These are phyloP conservation scores for Prunella himalayana DNA, from an alignment of 2,113 vertebrate genomes.

Conservation along the genomic window DNA sequence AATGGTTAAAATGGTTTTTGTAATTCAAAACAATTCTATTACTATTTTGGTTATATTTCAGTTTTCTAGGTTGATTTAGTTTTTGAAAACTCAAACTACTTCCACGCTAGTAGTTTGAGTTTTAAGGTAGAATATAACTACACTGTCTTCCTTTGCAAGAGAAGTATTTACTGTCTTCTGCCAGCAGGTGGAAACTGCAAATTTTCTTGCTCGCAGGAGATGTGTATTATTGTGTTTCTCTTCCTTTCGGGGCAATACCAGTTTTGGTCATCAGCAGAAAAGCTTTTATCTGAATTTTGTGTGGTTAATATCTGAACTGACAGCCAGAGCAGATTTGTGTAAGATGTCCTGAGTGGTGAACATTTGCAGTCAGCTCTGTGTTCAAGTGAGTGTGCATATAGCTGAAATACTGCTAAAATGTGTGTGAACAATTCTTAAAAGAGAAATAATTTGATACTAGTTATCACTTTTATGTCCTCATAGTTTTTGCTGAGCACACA, in stretches of 20 bases:
- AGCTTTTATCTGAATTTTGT: background rate
- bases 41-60: background rate
- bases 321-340: background rate
- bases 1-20: background rate
- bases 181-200: constrained; percentile 40
- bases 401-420: background rate
- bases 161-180: background rate
- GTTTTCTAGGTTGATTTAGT: background rate
- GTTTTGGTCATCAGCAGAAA: background rate
- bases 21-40: background rate
- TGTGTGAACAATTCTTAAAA: background rate
- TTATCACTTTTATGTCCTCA: background rate
- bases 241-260: background rate
- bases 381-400: background rate
- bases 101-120: background rate
- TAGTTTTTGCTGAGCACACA: background rate
- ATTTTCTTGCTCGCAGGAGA: background rate
- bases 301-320: background rate
- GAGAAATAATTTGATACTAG: background rate
- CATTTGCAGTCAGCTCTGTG: background rate
- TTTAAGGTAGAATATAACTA: background rate
- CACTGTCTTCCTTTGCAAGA: background rate
- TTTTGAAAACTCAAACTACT: background rate
- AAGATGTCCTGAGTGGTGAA: background rate
- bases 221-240: rapidly evolving